Conservation (phyloP, 2,797 vertebrate genomes). For the Nothura maculosa region DNA sequence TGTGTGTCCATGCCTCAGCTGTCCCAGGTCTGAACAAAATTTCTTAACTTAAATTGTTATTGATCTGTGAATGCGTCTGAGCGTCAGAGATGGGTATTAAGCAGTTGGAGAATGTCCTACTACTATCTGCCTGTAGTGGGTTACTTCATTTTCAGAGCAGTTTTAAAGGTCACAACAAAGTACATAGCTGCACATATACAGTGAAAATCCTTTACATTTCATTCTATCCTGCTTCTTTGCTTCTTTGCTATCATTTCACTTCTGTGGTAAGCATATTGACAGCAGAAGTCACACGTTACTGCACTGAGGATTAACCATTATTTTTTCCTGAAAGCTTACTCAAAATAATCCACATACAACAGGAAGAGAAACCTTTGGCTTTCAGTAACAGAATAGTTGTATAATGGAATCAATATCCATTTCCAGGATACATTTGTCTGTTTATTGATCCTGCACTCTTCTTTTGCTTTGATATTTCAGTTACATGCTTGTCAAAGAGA, state of each 20-base stretch:
- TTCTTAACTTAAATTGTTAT: rapidly evolving
- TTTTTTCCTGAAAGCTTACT: neutral
- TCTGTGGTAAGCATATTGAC: neutral
- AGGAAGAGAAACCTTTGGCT: neutral
- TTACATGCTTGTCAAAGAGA: neutral
- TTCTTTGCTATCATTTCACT: neutral
- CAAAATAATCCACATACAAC: neutral
- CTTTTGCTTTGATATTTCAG: neutral
- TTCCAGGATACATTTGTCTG: neutral
- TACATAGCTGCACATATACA: rapidly evolving
- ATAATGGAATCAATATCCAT: neutral
- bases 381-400: neutral
- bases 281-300: neutral
- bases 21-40: neutral
- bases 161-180: neutral
- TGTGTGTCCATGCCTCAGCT: rapidly evolving
- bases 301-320: neutral
- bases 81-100: neutral
- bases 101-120: neutral
- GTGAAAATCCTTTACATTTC: neutral
- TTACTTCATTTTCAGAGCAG: neutral
- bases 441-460: neutral
- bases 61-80: neutral
- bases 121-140: neutral
- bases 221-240: neutral